Percentiles rank a stretch among this genome's conserved stretches.
phyloP scores from a whole-genome alignment of 2,888 invertebrate species.

The Orthonevra nobilis region DNA sequence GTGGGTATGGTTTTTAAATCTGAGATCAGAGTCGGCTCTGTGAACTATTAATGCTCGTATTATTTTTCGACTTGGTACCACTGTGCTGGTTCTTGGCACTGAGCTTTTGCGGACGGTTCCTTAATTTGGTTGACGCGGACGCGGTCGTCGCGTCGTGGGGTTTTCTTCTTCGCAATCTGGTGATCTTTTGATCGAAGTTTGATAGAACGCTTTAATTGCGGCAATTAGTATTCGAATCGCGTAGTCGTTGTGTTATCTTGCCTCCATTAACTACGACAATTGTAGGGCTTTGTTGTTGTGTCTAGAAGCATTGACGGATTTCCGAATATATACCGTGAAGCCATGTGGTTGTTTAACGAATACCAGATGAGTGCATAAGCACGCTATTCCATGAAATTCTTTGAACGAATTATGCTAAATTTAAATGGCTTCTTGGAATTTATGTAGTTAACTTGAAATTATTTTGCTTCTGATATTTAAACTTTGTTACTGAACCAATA shows the following conservation, averaged over 20 bases:
- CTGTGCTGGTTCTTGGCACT: constrained; percentile 38
- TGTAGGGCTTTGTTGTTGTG: constrained; percentile 20
- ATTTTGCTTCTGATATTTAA: constrained; percentile 21
- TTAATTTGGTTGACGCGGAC: constrained; percentile 14
- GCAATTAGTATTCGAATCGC: constrained; percentile 47
- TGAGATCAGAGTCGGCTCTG: constrained; percentile 13
- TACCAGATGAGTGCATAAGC: not conserved
- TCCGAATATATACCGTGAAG: constrained; percentile 14
- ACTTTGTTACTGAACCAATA: constrained; percentile 43
- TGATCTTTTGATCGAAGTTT: constrained; percentile 37
- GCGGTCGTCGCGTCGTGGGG: not conserved
- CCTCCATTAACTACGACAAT: constrained; percentile 52
- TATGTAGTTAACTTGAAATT: constrained; percentile 7
- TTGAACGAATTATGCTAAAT: constrained; percentile 27
- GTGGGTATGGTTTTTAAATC: not conserved
- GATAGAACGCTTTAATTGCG: constrained; percentile 23
- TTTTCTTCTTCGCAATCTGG: constrained; percentile 16
- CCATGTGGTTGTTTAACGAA: constrained; percentile 1
- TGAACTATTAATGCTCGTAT: not conserved
- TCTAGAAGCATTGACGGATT: constrained; percentile 36
- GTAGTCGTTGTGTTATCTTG: constrained; percentile 33
- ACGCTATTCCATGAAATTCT: constrained; percentile 38
- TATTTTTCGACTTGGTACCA: constrained; percentile 1
- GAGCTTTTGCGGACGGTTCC: constrained; percentile 46
- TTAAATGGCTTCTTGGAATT: constrained; percentile 16